Evolutionary conservation across 2,797 vertebrate species (phyloP).

Genomic region (Coilia nasus): DNA sequence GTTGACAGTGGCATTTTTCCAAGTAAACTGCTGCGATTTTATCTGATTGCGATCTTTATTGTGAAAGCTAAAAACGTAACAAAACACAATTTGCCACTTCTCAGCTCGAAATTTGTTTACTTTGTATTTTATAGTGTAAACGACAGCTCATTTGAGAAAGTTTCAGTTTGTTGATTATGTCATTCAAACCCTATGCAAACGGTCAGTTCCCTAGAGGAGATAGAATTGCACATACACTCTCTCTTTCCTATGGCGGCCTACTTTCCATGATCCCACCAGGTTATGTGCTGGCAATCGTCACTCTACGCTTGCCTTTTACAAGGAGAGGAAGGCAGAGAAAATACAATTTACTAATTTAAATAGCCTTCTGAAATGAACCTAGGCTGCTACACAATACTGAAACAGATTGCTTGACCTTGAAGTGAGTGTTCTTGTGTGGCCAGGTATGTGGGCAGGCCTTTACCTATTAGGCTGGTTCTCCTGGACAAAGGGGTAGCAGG

Average conservation of each 20-base stretch:
- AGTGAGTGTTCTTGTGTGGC: not conserved
- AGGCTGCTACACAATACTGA: not conserved
- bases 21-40: constrained; percentile 41
- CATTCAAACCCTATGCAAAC: not conserved
- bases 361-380: too few relatives aligned
- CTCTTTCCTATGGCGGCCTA: not conserved
- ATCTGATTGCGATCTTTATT: constrained; percentile 45
- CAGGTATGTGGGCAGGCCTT: constrained; percentile 13
- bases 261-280: not conserved
- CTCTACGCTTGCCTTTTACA: not conserved
- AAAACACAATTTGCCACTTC: not conserved
- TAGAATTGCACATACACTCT: not conserved
- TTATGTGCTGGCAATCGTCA: not conserved
- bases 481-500: constrained; percentile 98
- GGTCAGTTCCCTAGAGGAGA: not conserved
- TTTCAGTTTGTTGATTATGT: not conserved
- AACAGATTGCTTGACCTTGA: not conserved
- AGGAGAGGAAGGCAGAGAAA: not conserved
- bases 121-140: not conserved
- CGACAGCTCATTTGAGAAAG: not conserved
- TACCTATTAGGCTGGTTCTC: constrained; percentile 98
- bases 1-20: not conserved
- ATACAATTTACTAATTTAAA: not conserved
- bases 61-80: constrained; percentile 30
- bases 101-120: not conserved